Evolutionary conservation across 1,140 invertebrate species (phyloP).

Genomic region (Megathymus violae): DNA sequence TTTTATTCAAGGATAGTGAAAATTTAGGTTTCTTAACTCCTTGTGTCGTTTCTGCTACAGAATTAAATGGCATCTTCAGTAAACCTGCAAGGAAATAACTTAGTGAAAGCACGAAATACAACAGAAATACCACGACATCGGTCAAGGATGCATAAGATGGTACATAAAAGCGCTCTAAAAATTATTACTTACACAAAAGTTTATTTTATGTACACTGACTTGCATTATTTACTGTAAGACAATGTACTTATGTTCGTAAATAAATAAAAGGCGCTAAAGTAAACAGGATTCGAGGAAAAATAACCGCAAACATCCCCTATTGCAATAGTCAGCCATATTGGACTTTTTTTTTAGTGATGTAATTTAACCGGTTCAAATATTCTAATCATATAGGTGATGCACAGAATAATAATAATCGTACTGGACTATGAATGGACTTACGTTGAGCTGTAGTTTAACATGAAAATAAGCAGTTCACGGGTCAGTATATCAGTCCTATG

Average conservation of each 20-base stretch:
- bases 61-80: constrained; percentile 83
- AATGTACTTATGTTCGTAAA: constrained; percentile 51
- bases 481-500: too few species aligned
- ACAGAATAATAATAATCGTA: too few species aligned
- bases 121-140: constrained; percentile 52
- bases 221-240: constrained; percentile 74
- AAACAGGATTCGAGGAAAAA: constrained; percentile 61
- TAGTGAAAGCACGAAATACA: constrained; percentile 44
- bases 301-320: constrained; percentile 62
- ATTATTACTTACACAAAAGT: constrained; percentile 66
- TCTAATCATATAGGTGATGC: too few species aligned
- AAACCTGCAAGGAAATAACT: constrained; percentile 66
- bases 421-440: constrained; percentile 1
- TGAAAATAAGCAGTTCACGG: too few species aligned
- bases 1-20: constrained; percentile 74
- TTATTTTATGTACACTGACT: constrained; percentile 70
- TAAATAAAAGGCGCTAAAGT: constrained; percentile 53
- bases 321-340: constrained; percentile 64
- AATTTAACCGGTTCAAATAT: too few species aligned
- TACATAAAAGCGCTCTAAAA: constrained; percentile 38
- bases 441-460: too few species aligned
- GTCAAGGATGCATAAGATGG: constrained; percentile 68
- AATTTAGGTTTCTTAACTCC: constrained; percentile 74
- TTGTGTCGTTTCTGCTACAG: constrained; percentile 75
- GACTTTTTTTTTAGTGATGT: constrained; percentile 29